Evolutionary conservation across 2,888 invertebrate genomes (phyloP), one percentile per base, ranked within the genome.

Genomic region (Acronicta alni): DNA sequence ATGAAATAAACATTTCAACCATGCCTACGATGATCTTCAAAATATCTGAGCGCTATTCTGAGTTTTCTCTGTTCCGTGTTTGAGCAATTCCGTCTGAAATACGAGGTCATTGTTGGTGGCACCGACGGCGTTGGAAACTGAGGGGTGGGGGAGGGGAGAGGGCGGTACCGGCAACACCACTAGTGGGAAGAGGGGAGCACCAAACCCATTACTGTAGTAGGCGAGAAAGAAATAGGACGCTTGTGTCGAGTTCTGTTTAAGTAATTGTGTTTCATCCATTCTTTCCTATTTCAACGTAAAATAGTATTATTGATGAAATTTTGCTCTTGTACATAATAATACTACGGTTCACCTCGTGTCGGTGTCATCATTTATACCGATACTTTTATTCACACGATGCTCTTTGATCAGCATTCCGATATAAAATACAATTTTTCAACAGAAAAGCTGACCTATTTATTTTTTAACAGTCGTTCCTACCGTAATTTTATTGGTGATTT

Each of bases 31-130:
- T 72, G 67, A 72, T 74, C 72, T 80, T 83, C 83, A 77, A 82
- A 82, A 83, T 70, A 82, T 79, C 81, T 74, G 76, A 83, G 81
- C 81, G 84, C 91, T 87, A 89, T 91, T 90, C 89, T 86, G 84
- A 85, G 87, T 87, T 91, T 91, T 89, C 89, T 85, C 87, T 89
- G 89, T 91, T 91, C 92, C 87, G 86, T 90, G 89, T 93, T 93
- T 89, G 89, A 92, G 91, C 92, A 93, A 94, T 93, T 93, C 90
- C 87, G 87, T 84, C 92, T 93, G 90, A 93, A 94, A 93, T 94
- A 94, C 92, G 93, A 90, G 93, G 93, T 93, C 94, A 92, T 93
- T 93, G 93, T 92, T 91, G 93, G 92, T 92, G 91, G 92, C 92
- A 90, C 89, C 89, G 88, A 87, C 88, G 88, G 89, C 86, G 87